Percentiles rank a stretch among this genome's conserved stretches.
These are phyloP conservation scores for Peromyscus leucopus DNA, from an alignment of 2,113 vertebrate genomes.

Conservation along the genomic window DNA sequence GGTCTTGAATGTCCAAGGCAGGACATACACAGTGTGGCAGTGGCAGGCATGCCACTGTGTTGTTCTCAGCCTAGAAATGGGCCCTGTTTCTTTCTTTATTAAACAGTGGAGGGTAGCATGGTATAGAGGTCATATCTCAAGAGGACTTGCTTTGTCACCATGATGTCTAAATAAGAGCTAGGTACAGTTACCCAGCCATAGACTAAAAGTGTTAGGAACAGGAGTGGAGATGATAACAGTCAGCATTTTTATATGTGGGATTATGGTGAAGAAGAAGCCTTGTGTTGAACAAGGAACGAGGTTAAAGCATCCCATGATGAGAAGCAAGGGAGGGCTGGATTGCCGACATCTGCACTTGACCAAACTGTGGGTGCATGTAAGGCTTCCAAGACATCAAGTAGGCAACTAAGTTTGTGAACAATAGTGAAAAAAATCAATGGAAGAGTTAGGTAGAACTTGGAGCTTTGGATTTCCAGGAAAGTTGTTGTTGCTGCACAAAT, in stretches of 20 bases:
- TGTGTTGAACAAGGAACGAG: background rate
- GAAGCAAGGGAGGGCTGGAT: background rate
- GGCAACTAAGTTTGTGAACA: background rate
- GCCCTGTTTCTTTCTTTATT: background rate
- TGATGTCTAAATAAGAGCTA: background rate
- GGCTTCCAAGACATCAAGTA: background rate
- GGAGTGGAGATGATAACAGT: background rate
- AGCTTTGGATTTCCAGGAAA: background rate
- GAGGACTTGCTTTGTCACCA: background rate
- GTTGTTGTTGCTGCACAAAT: background rate
- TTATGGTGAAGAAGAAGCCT: background rate
- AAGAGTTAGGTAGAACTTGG: background rate
- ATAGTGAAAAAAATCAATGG: background rate
- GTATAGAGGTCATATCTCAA: background rate
- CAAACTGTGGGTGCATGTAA: background rate
- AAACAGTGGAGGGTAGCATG: background rate
- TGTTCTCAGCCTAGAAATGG: background rate
- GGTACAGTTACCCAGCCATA: too few relatives aligned
- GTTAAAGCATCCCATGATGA: background rate
- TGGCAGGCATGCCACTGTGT: background rate
- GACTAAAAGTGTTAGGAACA: background rate
- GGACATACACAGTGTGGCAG: background rate
- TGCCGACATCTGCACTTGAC: background rate
- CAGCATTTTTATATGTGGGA: background rate
- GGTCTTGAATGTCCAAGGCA: background rate